These are phyloP conservation scores for Campopleginae sp. DNA, from an alignment of 2,888 invertebrate genomes.

Conservation along the genomic window DNA sequence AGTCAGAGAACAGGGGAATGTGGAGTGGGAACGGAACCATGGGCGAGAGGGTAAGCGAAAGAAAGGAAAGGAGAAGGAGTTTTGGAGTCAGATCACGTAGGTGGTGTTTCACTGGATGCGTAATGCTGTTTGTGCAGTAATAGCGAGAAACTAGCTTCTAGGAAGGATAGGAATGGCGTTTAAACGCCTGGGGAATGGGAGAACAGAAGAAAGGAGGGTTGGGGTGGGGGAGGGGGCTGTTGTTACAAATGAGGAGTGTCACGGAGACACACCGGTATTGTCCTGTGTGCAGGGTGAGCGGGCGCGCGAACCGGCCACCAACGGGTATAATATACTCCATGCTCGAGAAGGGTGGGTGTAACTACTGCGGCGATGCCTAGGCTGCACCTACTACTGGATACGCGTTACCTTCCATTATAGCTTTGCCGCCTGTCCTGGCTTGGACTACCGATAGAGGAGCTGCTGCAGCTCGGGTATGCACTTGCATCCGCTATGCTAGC, in stretches of 20 bases:
- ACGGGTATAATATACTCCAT: constrained; percentile 70
- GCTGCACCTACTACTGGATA: constrained; percentile 71
- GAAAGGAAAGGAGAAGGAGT: constrained; percentile 16
- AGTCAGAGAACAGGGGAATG: background rate
- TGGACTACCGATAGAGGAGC: constrained; percentile 46
- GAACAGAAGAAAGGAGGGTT: constrained; percentile 18
- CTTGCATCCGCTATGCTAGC: constrained; percentile 34
- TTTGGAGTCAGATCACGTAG: constrained; percentile 53
- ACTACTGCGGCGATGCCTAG: constrained; percentile 64
- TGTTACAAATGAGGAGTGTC: constrained; percentile 76
- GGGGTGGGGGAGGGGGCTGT: constrained; percentile 30
- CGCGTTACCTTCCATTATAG: constrained; percentile 77
- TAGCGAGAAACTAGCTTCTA: constrained; percentile 58
- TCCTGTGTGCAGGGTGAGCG: constrained; percentile 67
- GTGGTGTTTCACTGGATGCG: constrained; percentile 53
- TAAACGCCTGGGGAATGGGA: constrained; percentile 39
- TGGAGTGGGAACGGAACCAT: background rate
- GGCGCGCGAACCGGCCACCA: constrained; percentile 58
- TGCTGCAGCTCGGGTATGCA: constrained; percentile 33
- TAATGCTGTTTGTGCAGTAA: constrained; percentile 65
- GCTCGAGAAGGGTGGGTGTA: constrained; percentile 55
- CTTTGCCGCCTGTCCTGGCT: constrained; percentile 56
- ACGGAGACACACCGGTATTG: constrained; percentile 75
- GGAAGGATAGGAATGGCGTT: constrained; percentile 32
- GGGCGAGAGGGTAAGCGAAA: constrained; percentile 10